Conservation (phyloP, 2,797 vertebrate genomes). For the Rhyacichthys aspro region DNA sequence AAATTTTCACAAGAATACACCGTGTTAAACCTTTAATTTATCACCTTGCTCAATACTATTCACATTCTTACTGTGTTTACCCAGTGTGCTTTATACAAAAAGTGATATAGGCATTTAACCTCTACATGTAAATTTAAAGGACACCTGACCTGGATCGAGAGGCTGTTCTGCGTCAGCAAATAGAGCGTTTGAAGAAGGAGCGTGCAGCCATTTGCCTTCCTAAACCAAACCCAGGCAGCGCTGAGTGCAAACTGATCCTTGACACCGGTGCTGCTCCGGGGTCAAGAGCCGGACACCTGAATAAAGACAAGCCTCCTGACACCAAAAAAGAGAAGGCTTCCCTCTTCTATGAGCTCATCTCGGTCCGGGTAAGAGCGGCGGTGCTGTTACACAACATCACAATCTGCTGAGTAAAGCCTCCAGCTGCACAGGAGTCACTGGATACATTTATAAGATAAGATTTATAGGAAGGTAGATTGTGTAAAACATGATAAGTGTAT, state of each 20-base stretch:
- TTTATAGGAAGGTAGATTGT: too few relatives aligned
- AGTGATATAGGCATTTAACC: neutral
- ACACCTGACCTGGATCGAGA: constrained; percentile 56
- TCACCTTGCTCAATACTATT: too few relatives aligned
- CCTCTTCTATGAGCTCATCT: constrained; percentile 81
- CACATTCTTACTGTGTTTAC: neutral
- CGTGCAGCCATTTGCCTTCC: constrained; percentile 80
- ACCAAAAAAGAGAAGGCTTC: constrained; percentile 79
- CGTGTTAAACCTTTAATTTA: too few relatives aligned
- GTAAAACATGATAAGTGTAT: too few relatives aligned
- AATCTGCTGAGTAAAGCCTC: neutral
- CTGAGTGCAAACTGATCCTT: constrained; percentile 43
- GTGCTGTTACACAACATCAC: neutral
- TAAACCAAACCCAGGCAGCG: constrained; percentile 38
- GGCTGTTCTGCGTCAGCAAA: constrained; percentile 71
- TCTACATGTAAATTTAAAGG: constrained; percentile 40
- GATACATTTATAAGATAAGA: too few relatives aligned
- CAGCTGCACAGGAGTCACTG: neutral
- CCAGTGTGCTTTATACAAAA: neutral
- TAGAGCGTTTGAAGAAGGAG: constrained; percentile 75
- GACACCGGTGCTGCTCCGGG: constrained; percentile 65
- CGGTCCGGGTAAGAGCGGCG: constrained; percentile 81
- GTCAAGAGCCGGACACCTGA: constrained; percentile 41
- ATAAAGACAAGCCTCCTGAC: constrained; percentile 56
- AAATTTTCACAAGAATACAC: too few relatives aligned